These are phyloP conservation scores for Hypotaenidia okinawae DNA, from an alignment of 2,797 vertebrate genomes.

Conservation along the genomic window DNA sequence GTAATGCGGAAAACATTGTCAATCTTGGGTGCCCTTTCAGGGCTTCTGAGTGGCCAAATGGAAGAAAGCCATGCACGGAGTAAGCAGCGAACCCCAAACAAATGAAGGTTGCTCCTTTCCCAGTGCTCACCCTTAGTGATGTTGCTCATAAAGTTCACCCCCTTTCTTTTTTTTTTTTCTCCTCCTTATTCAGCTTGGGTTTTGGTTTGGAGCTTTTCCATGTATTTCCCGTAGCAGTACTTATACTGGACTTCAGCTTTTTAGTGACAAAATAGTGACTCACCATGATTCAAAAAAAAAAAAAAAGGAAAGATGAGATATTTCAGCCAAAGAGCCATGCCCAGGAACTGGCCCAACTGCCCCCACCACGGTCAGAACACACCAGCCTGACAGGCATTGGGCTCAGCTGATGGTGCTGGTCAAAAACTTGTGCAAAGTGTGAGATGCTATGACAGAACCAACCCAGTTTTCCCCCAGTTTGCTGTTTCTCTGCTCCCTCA, in stretches of 20 bases:
- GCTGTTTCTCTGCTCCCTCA: constrained; percentile 52
- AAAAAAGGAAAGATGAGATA: neutral
- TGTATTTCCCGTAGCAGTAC: neutral
- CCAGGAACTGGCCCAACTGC: neutral
- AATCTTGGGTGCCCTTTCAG: constrained; percentile 33
- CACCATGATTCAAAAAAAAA: neutral
- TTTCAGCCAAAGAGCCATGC: neutral
- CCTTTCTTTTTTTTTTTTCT: too few species aligned
- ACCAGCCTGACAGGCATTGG: neutral
- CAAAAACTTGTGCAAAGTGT: neutral
- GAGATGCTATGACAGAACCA: fast-evolving
- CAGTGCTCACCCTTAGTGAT: neutral
- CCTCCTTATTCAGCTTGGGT: neutral
- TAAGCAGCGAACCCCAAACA: neutral
- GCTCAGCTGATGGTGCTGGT: neutral
- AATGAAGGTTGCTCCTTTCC: constrained; percentile 52
- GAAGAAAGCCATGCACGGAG: neutral
- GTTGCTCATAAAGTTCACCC: neutral
- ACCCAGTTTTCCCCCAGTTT: neutral
- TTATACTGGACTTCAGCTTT: neutral
- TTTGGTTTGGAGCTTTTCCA: constrained; percentile 26
- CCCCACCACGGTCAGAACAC: fast-evolving
- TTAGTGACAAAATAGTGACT: neutral
- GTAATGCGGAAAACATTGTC: neutral
- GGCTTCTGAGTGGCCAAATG: constrained; percentile 39